Conservation (phyloP, 2,888 invertebrate species). For the Blera fallax region DNA sequence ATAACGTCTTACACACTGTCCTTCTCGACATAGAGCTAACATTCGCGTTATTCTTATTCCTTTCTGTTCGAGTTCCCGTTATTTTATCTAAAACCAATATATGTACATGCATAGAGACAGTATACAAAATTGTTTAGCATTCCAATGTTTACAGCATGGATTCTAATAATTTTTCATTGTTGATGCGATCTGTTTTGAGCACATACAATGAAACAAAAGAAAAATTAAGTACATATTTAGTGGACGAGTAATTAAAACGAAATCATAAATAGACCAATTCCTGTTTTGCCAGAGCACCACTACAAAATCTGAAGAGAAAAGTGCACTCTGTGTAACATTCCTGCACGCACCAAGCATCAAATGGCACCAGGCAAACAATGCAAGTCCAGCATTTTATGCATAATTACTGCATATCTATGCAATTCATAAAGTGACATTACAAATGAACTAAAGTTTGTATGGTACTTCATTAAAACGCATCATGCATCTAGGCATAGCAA, state of each 20-base stretch:
- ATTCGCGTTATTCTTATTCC: no score
- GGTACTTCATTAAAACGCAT: constrained; percentile 47
- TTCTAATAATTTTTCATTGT: neutral
- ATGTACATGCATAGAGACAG: no score
- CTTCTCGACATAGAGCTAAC: no score
- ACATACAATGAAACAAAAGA: neutral
- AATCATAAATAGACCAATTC: constrained; percentile 28
- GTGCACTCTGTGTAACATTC: constrained; percentile 20
- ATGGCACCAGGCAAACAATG: constrained; percentile 34
- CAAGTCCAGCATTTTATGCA: constrained; percentile 52
- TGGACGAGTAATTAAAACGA: constrained; percentile 29
- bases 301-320: neutral
- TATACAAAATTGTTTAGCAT: neutral
- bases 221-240: neutral
- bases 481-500: constrained; percentile 40
- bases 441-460: constrained; percentile 14
- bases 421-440: constrained; percentile 56
- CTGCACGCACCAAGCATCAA: constrained; percentile 37
- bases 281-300: neutral
- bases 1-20: no score
- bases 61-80: no score
- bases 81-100: no score
- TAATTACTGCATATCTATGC: constrained; percentile 38
- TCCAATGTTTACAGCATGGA: neutral
- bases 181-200: neutral